Percentiles rank a stretch among this genome's conserved stretches.
These are phyloP conservation scores for Ips nitidus DNA, from an alignment of 1,140 invertebrate species.

Conservation along the genomic window DNA sequence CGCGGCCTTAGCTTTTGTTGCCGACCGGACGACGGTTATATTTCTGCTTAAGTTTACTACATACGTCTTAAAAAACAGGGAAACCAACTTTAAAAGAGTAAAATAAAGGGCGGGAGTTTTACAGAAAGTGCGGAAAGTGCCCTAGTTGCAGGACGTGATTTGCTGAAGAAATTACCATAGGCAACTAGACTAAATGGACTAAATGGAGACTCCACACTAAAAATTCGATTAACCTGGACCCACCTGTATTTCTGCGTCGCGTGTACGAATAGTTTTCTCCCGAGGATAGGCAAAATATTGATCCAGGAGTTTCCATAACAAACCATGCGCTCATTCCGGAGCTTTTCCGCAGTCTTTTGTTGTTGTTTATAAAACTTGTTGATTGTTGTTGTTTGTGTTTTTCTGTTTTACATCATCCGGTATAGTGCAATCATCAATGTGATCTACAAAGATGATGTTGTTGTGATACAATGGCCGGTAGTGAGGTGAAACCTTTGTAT, in stretches of 20 bases:
- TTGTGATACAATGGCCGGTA: slow-evolving; percentile 46
- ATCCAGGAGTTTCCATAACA: slow-evolving; percentile 19
- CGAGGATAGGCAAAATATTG: slow-evolving; percentile 14
- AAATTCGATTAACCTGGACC: slow-evolving; percentile 3
- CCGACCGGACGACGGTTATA: no score
- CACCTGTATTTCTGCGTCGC: slow-evolving; percentile 24
- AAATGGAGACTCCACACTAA: no score
- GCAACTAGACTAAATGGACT: no score
- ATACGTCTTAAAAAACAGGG: no score
- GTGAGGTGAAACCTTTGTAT: slow-evolving; percentile 60
- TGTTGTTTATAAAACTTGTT: slow-evolving; percentile 5
- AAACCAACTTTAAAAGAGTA: no score
- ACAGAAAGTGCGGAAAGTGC: no score
- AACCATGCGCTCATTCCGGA: not conserved
- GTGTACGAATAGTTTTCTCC: slow-evolving; percentile 9
- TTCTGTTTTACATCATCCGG: not conserved
- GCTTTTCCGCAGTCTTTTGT: not conserved
- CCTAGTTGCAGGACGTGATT: no score
- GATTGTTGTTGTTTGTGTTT: slow-evolving; percentile 7
- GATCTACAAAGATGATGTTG: slow-evolving; percentile 10
- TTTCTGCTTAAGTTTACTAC: no score
- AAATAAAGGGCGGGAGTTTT: no score
- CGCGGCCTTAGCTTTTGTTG: slow-evolving; percentile 1
- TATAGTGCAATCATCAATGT: not conserved
- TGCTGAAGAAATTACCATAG: no score